Conservation (phyloP, 2,797 vertebrate species). For the Pseudochirops cupreus region DNA sequence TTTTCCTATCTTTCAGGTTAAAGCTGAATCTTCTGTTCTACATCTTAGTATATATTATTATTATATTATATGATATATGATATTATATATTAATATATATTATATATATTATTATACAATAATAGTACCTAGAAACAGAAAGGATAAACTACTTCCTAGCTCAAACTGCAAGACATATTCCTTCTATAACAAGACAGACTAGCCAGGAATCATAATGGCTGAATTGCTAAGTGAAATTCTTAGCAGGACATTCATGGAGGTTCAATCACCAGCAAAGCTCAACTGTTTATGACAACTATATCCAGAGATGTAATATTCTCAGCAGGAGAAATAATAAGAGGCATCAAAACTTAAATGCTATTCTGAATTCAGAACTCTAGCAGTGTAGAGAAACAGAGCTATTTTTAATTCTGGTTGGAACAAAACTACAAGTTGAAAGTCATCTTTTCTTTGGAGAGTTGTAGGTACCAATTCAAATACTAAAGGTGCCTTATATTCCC, state of each 20-base stretch:
- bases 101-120: no score
- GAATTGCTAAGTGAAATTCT: conserved; percentile 76
- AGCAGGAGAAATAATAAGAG: conserved; percentile 80
- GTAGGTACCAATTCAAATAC: conserved; percentile 16
- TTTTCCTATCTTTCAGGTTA: conserved; percentile 45
- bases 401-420: conserved; percentile 75
- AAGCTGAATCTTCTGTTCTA: conserved; percentile 29
- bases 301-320: conserved; percentile 81
- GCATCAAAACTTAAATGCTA: conserved; percentile 75
- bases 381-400: conserved; percentile 69
- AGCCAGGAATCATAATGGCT: conserved; percentile 77
- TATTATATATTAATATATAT: no score
- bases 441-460: conserved; percentile 44
- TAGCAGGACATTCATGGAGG: conserved; percentile 79
- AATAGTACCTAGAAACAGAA: not conserved
- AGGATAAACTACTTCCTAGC: conserved; percentile 29
- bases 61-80: no score
- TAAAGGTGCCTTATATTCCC: not conserved
- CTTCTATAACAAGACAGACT: conserved; percentile 55
- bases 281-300: conserved; percentile 81
- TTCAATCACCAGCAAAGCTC: conserved; percentile 78
- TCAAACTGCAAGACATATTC: conserved; percentile 21
- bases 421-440: conserved; percentile 70
- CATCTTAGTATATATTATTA: no score
- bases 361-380: conserved; percentile 77